phyloP scores from a whole-genome alignment of 2,797 vertebrate species.

The Tragopan temminckii region DNA sequence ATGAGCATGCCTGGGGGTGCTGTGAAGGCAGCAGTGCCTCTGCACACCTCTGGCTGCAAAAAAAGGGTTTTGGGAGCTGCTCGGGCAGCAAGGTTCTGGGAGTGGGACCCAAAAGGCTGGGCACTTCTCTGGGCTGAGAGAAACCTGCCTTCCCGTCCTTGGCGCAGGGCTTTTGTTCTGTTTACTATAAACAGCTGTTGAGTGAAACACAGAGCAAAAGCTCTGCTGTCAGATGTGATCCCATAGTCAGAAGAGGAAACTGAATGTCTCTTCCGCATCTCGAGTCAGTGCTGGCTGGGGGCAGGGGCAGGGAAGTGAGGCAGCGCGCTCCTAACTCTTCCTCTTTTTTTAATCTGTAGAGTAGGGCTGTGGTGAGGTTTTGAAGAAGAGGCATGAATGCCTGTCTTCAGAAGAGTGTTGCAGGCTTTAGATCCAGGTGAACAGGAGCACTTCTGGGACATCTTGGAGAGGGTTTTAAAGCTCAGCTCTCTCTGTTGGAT shows the following conservation, averaged over 20 bases:
- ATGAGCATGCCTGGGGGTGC: neutral
- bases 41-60: neutral
- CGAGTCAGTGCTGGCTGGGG: neutral
- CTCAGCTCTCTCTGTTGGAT: neutral
- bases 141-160: neutral
- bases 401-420: neutral
- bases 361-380: neutral
- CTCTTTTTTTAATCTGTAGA: rapidly evolving
- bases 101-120: neutral
- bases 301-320: neutral
- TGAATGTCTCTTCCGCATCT: neutral
- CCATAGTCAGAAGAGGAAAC: constrained; percentile 19
- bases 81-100: neutral
- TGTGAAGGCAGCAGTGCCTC: neutral
- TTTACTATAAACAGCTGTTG: neutral
- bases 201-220: neutral
- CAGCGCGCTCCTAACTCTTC: neutral
- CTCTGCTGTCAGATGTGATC: neutral
- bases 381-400: neutral
- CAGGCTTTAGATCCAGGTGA: neutral
- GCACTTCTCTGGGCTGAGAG: neutral
- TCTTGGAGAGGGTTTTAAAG: neutral
- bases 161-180: neutral
- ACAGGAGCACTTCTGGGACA: neutral
- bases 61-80: neutral